Evolutionary conservation across 2,113 vertebrate genomes (phyloP).

Genomic region (Rhinolophus sinicus): DNA sequence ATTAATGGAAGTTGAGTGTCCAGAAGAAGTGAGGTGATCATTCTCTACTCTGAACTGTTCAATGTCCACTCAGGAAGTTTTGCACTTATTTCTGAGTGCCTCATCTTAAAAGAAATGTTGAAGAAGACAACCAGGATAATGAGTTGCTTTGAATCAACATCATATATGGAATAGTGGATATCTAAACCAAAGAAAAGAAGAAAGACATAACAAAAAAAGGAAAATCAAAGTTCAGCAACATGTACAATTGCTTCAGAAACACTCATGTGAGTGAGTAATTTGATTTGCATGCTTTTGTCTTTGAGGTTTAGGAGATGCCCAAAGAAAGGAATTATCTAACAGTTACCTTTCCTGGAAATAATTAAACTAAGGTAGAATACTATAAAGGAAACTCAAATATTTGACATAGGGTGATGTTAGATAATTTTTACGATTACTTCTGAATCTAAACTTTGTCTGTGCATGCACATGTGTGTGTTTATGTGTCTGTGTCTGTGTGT

Average conservation of each 20-base stretch:
- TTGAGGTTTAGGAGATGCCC: neutral
- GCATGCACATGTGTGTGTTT: neutral
- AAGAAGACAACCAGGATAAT: neutral
- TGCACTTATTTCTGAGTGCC: neutral
- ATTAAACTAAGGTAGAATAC: neutral
- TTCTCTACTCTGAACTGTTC: neutral
- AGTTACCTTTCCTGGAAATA: neutral
- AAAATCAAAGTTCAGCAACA: neutral
- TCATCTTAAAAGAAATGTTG: neutral
- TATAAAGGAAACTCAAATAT: neutral
- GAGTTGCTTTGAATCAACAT: neutral
- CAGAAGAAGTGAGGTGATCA: neutral
- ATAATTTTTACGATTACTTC: neutral
- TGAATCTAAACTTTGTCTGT: neutral
- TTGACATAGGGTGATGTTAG: neutral
- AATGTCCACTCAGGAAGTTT: neutral
- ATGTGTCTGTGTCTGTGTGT: neutral
- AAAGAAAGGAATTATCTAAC: neutral
- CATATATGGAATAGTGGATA: neutral
- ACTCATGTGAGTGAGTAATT: neutral
- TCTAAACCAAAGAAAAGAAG: neutral
- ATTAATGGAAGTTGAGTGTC: neutral
- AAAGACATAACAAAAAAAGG: neutral
- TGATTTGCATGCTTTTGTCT: neutral
- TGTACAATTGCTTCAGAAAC: neutral